phyloP scores from a whole-genome alignment of 2,888 invertebrate genomes.

The Drosophila quasianomalipes region DNA sequence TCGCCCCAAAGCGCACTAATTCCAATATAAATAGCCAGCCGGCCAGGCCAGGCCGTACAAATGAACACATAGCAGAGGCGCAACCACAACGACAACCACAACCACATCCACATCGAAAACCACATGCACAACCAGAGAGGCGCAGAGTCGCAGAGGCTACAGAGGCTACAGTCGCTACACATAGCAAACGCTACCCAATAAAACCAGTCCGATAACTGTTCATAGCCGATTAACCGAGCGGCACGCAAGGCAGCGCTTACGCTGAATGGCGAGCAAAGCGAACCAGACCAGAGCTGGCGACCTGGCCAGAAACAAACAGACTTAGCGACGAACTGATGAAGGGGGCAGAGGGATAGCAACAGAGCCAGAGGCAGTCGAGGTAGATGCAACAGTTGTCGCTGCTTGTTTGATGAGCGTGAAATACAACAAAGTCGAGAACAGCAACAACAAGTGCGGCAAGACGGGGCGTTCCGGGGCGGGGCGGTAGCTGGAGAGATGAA shows the following conservation, averaged over 20 bases:
- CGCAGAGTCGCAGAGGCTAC: constrained; percentile 4
- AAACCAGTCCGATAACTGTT: constrained; percentile 82
- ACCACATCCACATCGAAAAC: constrained; percentile 11
- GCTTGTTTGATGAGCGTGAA: constrained; percentile 78
- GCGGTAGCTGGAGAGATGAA: constrained; percentile 39
- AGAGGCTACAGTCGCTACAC: constrained; percentile 50
- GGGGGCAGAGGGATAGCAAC: neutral
- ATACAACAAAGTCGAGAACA: constrained; percentile 76
- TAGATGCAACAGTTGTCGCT: constrained; percentile 76
- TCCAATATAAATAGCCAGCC: constrained; percentile 72
- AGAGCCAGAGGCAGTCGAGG: constrained; percentile 34
- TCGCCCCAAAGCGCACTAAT: constrained; percentile 76
- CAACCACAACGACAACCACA: constrained; percentile 26
- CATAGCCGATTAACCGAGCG: constrained; percentile 78
- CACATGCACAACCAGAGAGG: constrained; percentile 5
- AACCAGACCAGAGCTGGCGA: constrained; percentile 50
- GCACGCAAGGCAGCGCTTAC: constrained; percentile 68
- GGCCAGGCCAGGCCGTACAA: constrained; percentile 2
- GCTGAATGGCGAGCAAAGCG: constrained; percentile 41
- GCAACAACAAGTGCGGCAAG: constrained; percentile 64
- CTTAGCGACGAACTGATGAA: neutral
- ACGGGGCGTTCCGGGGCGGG: constrained; percentile 35
- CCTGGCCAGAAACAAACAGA: constrained; percentile 21
- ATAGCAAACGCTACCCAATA: constrained; percentile 73
- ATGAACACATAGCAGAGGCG: constrained; percentile 22